phyloP scores from a whole-genome alignment of 1,140 invertebrate genomes.

The Drosophila arawakana region DNA sequence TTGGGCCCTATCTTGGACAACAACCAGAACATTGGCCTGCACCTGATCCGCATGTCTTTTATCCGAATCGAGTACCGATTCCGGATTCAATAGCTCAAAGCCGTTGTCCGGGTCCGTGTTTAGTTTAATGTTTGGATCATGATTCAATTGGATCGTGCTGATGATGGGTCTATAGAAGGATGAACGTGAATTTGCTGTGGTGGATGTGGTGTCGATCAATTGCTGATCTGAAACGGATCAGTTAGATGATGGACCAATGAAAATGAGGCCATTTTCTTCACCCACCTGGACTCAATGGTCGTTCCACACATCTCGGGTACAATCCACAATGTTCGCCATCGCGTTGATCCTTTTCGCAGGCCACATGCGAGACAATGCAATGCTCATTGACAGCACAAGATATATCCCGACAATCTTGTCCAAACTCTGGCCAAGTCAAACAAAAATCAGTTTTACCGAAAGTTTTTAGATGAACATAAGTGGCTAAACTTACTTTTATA shows the following conservation, averaged over 20 bases:
- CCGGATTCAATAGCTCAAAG: conserved; percentile 53
- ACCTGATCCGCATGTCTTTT: conserved; percentile 46
- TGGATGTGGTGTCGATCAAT: conserved; percentile 68
- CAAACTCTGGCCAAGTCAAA: conserved; percentile 41
- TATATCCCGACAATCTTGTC: conserved; percentile 52
- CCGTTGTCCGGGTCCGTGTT: conserved; percentile 27
- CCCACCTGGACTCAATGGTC: conserved; percentile 36
- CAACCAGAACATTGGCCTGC: conserved; percentile 67
- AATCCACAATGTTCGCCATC: conserved; percentile 49
- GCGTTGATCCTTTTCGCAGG: conserved; percentile 43
- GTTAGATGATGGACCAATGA: conserved; percentile 18
- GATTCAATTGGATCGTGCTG: conserved; percentile 44
- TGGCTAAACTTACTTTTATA: conserved; percentile 47
- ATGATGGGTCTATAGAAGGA: conserved; percentile 49
- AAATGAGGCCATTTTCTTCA: neutral
- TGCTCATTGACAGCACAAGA: conserved; percentile 31
- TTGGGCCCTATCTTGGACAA: conserved; percentile 60
- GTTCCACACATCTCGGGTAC: conserved; percentile 49
- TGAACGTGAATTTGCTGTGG: conserved; percentile 64
- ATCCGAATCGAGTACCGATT: conserved; percentile 18
- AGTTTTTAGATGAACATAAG: too few species aligned
- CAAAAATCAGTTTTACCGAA: neutral
- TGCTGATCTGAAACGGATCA: conserved; percentile 71
- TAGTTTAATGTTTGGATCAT: conserved; percentile 5
- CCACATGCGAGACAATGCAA: conserved; percentile 34